Evolutionary conservation across 1,140 invertebrate species (phyloP).

Genomic region (Drosophila orena): DNA sequence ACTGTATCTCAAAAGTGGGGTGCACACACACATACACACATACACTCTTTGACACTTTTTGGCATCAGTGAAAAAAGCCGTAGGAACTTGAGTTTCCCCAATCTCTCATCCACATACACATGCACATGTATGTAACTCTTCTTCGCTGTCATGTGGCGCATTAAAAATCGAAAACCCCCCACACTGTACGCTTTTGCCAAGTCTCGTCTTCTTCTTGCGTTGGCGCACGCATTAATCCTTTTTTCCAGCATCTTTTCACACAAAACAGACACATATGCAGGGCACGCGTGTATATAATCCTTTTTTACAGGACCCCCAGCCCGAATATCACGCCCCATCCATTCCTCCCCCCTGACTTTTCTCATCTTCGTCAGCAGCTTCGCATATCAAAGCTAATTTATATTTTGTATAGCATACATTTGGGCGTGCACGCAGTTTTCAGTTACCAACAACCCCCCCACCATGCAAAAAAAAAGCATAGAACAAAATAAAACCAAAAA

Average conservation of each 20-base stretch:
- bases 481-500: background rate
- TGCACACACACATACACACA: conserved; percentile 5
- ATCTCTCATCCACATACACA: background rate
- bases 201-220: conserved; percentile 51
- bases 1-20: conserved; percentile 42
- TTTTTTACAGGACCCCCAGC: conserved; percentile 65
- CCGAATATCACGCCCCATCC: conserved; percentile 4
- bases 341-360: background rate
- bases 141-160: conserved; percentile 67
- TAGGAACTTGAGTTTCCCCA: conserved; percentile 31
- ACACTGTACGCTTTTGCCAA: background rate
- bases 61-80: conserved; percentile 2
- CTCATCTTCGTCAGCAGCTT: conserved; percentile 68
- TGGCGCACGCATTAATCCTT: conserved; percentile 78
- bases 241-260: conserved; percentile 80
- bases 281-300: conserved; percentile 74
- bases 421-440: conserved; percentile 57
- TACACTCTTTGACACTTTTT: conserved; percentile 56
- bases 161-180: conserved; percentile 72
- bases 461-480: background rate
- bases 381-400: conserved; percentile 82
- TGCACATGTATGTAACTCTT: too few species aligned
- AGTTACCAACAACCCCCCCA: conserved; percentile 14
- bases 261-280: conserved; percentile 40
- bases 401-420: conserved; percentile 80